Evolutionary conservation across 2,888 invertebrate species (phyloP), one percentile per base, ranked within the genome.

Genomic region (Aphodius granarius): DNA sequence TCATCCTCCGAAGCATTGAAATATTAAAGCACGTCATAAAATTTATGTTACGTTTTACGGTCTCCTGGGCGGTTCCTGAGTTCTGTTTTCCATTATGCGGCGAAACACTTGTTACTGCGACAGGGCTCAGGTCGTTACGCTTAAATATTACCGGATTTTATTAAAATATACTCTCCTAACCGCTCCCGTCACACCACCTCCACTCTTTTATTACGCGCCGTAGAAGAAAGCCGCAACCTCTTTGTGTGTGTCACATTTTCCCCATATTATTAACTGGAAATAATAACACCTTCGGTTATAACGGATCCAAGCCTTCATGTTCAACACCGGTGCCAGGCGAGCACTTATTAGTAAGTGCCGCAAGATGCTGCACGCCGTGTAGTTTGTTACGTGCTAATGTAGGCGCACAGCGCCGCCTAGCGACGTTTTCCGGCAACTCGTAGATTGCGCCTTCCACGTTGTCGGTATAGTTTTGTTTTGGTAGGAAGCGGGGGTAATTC

Each of bases 111-210:
- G 81, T 79, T 81, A 79, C 78, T 43, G 13, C 43, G 1, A 13
- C 77, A n/a, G 77, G 79, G 70, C 63, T 23, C 18, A 72, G 78
- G 79, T 78, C 79, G 80, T 81, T 81, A 79, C 72, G 75, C 77
- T 81, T 80, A 80, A 81, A 82, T 81, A 82, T 81, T 80, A 78
- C 81, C 75, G 72, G 73, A 79, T 78, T 80, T 81, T 82, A 81
- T 82, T 80, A 81, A 81, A 82, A 81, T 81, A 81, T 81, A 81
- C 80, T 80, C 78, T 79, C 78, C 43, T 43, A 43, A 43, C 43
- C 43, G 43, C 13, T 43, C 43, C 43, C 43, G 13, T 13, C 43
- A 43, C 43, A 43, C 43, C 13, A 13, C 78, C 75, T 75, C 78
- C 64, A 75, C 73, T 73, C 78, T 66, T 73, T 75, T 70, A 70